Conservation (phyloP, 2,888 invertebrate genomes). For the Mythimna impura region DNA sequence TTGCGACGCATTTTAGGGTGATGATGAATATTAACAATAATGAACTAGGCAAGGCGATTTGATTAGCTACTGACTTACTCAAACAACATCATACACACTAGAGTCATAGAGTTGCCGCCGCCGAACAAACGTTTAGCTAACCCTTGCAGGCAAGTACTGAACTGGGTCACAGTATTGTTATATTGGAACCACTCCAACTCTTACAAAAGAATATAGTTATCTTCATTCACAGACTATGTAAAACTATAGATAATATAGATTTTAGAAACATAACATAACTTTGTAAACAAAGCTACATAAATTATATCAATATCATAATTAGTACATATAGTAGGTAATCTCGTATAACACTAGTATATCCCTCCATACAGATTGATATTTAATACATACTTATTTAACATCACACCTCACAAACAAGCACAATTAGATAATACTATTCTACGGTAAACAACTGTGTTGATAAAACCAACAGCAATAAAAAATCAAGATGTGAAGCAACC, state of each 20-base stretch:
- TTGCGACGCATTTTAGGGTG: background rate
- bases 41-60: background rate
- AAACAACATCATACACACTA: slow-evolving; percentile 4
- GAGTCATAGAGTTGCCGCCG: background rate
- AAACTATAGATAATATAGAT: slow-evolving; percentile 29
- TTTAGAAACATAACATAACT: slow-evolving; percentile 43
- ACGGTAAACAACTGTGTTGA: slow-evolving; percentile 11
- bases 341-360: slow-evolving; percentile 25
- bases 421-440: slow-evolving; percentile 10
- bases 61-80: slow-evolving; percentile 7
- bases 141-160: slow-evolving; percentile 19
- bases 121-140: slow-evolving; percentile 18
- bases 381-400: slow-evolving; percentile 25
- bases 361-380: slow-evolving; percentile 19
- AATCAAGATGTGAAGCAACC: slow-evolving; percentile 9
- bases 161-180: slow-evolving; percentile 39
- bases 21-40: slow-evolving; percentile 4
- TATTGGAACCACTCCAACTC: slow-evolving; percentile 55
- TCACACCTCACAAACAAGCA: slow-evolving; percentile 41
- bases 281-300: slow-evolving; percentile 34
- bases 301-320: slow-evolving; percentile 7
- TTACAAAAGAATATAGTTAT: slow-evolving; percentile 24
- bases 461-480: slow-evolving; percentile 12
- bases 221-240: slow-evolving; percentile 21
- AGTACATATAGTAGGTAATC: slow-evolving; percentile 20